phyloP scores from a whole-genome alignment of 2,888 invertebrate species.

The Pherbina coryleti region DNA sequence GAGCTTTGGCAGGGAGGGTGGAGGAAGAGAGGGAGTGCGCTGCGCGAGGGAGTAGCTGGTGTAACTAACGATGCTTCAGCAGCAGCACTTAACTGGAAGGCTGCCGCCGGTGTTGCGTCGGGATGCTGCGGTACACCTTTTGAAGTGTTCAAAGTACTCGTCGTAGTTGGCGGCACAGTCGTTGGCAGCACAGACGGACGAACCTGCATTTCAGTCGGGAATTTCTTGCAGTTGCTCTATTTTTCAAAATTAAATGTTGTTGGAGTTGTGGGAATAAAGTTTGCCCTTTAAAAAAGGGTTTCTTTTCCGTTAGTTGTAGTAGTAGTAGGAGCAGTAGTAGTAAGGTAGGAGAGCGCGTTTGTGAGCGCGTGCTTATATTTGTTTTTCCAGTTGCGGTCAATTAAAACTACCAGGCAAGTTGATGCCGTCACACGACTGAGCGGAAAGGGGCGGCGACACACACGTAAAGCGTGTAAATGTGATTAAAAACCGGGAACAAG shows the following conservation, averaged over 20 bases:
- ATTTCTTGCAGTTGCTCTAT: background rate
- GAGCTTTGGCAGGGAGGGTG: background rate
- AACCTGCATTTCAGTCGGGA: background rate
- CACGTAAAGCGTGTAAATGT: background rate
- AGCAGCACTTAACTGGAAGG: background rate
- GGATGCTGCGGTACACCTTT: conserved; percentile 16
- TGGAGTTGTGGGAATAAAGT: conserved; percentile 15
- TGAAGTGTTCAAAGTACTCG: background rate
- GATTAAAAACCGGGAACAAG: conserved; percentile 25
- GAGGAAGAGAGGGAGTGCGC: too few relatives aligned
- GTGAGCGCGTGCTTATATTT: conserved; percentile 5
- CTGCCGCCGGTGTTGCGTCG: background rate
- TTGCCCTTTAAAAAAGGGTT: background rate
- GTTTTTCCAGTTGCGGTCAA: conserved; percentile 35
- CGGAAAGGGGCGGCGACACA: background rate
- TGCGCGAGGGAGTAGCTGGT: background rate
- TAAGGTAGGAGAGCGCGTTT: background rate
- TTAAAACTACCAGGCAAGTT: conserved; percentile 16
- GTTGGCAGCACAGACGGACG: background rate
- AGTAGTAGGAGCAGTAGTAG: background rate
- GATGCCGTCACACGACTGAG: background rate
- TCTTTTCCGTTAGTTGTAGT: background rate
- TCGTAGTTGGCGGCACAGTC: too few relatives aligned
- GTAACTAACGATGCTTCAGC: conserved; percentile 14
- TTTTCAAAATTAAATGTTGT: conserved; percentile 15